phyloP scores from a whole-genome alignment of 2,113 vertebrate species.

The Ancistrus triradiatus region DNA sequence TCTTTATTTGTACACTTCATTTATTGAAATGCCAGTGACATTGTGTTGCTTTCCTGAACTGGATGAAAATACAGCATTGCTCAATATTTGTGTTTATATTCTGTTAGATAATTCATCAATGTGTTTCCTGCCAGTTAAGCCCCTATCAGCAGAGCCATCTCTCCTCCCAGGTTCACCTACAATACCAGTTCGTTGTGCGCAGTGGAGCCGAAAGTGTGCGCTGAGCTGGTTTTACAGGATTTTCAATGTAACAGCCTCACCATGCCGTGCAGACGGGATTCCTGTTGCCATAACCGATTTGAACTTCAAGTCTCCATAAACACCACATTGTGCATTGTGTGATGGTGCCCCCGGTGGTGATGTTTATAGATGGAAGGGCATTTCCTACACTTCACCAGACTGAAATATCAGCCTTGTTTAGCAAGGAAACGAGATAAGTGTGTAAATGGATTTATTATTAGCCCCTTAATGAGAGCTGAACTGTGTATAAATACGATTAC shows the following conservation, averaged over 20 bases:
- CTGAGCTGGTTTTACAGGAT: not conserved
- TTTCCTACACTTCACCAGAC: conserved; percentile 44
- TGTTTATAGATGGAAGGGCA: conserved; percentile 12
- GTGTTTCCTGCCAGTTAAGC: conserved; percentile 35
- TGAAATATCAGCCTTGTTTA: not conserved
- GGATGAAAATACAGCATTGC: not conserved
- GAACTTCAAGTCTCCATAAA: conserved; percentile 31
- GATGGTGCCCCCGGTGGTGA: not conserved
- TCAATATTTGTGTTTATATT: conserved; percentile 37
- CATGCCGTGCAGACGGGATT: conserved; percentile 41
- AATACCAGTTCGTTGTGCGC: conserved; percentile 35
- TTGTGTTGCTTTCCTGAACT: conserved; percentile 17
- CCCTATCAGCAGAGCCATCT: conserved; percentile 38
- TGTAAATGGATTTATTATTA: not conserved
- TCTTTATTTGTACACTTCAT: conserved; percentile 22
- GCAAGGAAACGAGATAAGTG: not conserved
- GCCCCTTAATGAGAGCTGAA: not conserved
- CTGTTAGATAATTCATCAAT: conserved; percentile 37
- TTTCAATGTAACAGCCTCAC: conserved; percentile 16
- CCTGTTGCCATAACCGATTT: conserved; percentile 31
- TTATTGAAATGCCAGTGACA: conserved; percentile 6
- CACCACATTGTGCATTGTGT: conserved; percentile 33
- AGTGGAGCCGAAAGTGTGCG: conserved; percentile 27
- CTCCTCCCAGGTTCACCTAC: conserved; percentile 4
- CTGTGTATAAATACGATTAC: too few species aligned